Conservation (phyloP, 2,888 invertebrate species). For the Danaus chrysippus region DNA sequence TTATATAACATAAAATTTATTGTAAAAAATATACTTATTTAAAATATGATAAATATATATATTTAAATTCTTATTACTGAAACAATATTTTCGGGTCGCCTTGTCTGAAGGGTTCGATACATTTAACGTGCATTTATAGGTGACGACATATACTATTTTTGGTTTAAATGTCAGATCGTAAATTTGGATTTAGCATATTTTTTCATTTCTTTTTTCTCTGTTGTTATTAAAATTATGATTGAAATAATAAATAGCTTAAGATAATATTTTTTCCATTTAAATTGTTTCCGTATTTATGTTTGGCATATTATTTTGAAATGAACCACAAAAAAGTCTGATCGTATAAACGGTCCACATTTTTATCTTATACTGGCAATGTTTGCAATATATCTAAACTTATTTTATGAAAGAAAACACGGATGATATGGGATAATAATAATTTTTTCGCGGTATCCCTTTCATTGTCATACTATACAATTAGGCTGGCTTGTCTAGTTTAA, state of each 20-base stretch:
- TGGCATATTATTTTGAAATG: background rate
- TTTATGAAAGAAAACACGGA: constrained; percentile 39
- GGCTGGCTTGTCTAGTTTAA: constrained; percentile 13
- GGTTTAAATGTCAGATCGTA: no score
- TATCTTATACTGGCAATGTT: constrained; percentile 37
- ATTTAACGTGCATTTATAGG: constrained; percentile 18
- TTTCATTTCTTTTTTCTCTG: no score
- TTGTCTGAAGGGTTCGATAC: constrained; percentile 1
- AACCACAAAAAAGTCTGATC: background rate
- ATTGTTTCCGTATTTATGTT: no score
- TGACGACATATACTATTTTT: no score
- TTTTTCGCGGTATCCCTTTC: constrained; percentile 48
- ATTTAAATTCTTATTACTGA: no score
- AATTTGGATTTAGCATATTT: no score
- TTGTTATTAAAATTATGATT: no score
- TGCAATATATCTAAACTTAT: constrained; percentile 35
- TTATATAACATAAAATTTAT: no score
- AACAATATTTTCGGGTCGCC: background rate
- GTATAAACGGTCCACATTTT: constrained; percentile 20
- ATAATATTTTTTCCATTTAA: no score
- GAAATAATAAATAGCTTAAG: no score
- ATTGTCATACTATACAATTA: constrained; percentile 29
- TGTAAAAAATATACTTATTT: no score
- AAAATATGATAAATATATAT: no score
- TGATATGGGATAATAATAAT: constrained; percentile 40